Evolutionary conservation across 1,140 invertebrate species (phyloP), one percentile per base, ranked within the genome.

Genomic region (Riptortus pedestris): DNA sequence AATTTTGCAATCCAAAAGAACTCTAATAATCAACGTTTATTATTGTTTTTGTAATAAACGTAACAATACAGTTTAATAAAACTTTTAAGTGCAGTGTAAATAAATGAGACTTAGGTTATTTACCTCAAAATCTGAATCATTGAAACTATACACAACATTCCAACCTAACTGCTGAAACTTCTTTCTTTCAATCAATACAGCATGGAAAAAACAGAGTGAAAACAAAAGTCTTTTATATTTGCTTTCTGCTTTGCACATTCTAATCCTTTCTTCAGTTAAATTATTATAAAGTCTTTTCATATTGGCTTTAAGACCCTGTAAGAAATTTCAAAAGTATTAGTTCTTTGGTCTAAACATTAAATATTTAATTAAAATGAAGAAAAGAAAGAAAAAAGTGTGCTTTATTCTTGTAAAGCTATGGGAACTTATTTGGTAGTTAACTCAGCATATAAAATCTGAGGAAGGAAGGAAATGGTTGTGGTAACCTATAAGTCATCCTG

Each of bases 161-260:
- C 92, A 95, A 1, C 92, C 92, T 51, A 94, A 83, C 70, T 92
- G 85, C 38, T 90, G 84, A 75, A 95, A 95, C 72, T 93, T 90
- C 69, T 90, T 87, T 20, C 93, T 75, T 70, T 95, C 92, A 31
- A 92, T 78, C 1, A 96, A 80, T 20, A 93, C 82, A 47, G 91
- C 84, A 74, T 96, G 93, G 77, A 95, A 95, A 74, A 93, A 95
- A 64, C 90, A 91, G 0, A 96, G 77, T 22, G 84, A 79, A 75
- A 91, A 96, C 51, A 96, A 73, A 12, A 95, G 81, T 64, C 87
- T 86, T 67, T 91, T 91, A 74, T 94, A 95, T 74, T 91, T 93
- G 4, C 79, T 75, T 67, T 85, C 81, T 64, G 83, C 81, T 52
- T 84, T 80, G 69, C 90, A 91, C 70, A 81, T 77, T 71, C 87